Evolutionary conservation across 2,113 vertebrate genomes (phyloP).

Genomic region (Cyanoliseus patagonus): DNA sequence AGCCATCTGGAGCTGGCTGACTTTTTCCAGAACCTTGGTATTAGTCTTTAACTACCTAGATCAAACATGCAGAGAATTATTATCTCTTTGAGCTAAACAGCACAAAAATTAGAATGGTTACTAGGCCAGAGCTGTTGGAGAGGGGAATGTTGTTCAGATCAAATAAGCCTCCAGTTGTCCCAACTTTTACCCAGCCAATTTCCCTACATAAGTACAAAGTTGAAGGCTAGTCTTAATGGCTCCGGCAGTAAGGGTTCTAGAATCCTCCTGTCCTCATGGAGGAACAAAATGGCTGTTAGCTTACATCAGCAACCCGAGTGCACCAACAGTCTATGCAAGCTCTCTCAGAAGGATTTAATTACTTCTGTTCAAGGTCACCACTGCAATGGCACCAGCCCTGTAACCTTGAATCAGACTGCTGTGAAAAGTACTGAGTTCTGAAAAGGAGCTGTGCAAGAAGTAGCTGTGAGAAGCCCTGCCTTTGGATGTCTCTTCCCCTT

Average conservation of each 20-base stretch:
- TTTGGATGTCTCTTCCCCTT: not conserved
- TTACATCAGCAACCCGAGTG: not conserved
- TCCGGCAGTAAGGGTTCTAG: not conserved
- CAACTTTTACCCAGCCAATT: not conserved
- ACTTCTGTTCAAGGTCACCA: not conserved
- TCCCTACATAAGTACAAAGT: not conserved
- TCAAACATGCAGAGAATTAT: not conserved
- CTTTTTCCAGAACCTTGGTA: not conserved
- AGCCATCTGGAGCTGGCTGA: not conserved
- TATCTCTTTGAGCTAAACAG: not conserved
- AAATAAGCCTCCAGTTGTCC: not conserved
- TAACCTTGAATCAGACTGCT: not conserved
- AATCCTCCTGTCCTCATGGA: not conserved
- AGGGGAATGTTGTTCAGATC: not conserved
- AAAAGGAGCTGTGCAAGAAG: not conserved
- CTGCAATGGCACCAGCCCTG: not conserved
- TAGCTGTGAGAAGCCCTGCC: not conserved
- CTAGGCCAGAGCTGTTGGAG: not conserved
- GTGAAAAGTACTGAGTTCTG: not conserved
- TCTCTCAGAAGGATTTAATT: not conserved
- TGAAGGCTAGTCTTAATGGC: not conserved
- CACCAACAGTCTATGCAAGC: not conserved
- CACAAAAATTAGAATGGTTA: not conserved
- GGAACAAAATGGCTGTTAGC: not conserved
- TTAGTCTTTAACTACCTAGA: not conserved